Evolutionary conservation across 2,113 vertebrate genomes (phyloP).

Genomic region (Pangasianodon gigas): DNA sequence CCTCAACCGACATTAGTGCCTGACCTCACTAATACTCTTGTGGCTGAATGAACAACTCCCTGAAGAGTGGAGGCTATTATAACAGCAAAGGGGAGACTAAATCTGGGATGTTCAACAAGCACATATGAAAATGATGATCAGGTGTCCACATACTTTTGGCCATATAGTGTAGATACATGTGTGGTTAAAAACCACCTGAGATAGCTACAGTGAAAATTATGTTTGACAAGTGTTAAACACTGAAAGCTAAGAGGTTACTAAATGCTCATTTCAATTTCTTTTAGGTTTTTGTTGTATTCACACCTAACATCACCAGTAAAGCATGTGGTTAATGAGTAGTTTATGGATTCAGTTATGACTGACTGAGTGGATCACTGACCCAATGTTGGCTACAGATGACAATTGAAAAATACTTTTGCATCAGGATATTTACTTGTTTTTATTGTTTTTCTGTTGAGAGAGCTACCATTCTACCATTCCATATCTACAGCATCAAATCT

Average conservation of each 20-base stretch:
- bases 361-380: not conserved
- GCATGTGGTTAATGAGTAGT: not conserved
- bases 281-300: not conserved
- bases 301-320: not conserved
- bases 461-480: not conserved
- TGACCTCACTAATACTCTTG: not conserved
- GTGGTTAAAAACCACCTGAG: not conserved
- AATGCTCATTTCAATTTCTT: not conserved
- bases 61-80: not conserved
- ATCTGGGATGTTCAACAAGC: not conserved
- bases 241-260: not conserved
- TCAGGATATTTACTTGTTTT: not conserved
- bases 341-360: not conserved
- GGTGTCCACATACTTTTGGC: not conserved
- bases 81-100: not conserved
- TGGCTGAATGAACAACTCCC: not conserved
- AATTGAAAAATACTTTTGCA: not conserved
- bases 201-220: not conserved
- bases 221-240: not conserved
- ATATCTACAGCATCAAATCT: not conserved
- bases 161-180: not conserved
- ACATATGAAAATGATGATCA: not conserved
- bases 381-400: not conserved
- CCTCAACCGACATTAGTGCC: no score
- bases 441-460: not conserved